Evolutionary conservation across 2,888 invertebrate species (phyloP), one percentile per base, ranked within the genome.

Genomic region (Lepidochrysops patricia): DNA sequence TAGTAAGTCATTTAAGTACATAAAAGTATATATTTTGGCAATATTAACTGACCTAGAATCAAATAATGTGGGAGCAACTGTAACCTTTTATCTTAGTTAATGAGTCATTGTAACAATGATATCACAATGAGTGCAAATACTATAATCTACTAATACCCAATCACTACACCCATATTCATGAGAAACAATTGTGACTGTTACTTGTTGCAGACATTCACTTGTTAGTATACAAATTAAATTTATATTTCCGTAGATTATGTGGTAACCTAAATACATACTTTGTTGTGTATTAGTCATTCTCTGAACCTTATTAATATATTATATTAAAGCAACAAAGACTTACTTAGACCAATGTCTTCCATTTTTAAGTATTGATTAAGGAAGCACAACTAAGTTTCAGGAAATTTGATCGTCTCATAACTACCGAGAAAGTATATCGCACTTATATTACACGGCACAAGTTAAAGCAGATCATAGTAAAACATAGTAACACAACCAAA

Each of bases 341-440:
- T 68, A 75, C 75, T 61, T 32, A 74, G 62, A 68, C 67, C 62
- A 64, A 75, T 71, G 64, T 72, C 70, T 60, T 69, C 72, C 72
- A 73, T 73, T 57, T 43, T 57, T 56, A 37, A 49, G 15, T 54
- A 37, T 56, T 15, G 49, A 26, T 37, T 56, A 37, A 58, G 50
- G 57, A 59, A 34, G 56, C 49, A 49, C 49, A 58, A 50, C 25
- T 49, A 29, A 49, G 37, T 50, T 27, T 43, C 13, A 19, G 25
- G 58, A 58, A 58, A 61, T 56, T 56, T 58, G 54, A 58, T 58
- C 58, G 26, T 7, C n/a, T 26, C 29, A 29, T 23, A 56, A 27
- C 54, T 54, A 26, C 13, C n/a, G n/a, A 37, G 34, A 6, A 35
- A 35, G 35, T n/a, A n/a, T 34, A 13, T 9, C 19, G 1, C 43